Base-by-base conservation (phyloP, 2,888 invertebrate species). In the Cecidostiba fungosa region DNA sequence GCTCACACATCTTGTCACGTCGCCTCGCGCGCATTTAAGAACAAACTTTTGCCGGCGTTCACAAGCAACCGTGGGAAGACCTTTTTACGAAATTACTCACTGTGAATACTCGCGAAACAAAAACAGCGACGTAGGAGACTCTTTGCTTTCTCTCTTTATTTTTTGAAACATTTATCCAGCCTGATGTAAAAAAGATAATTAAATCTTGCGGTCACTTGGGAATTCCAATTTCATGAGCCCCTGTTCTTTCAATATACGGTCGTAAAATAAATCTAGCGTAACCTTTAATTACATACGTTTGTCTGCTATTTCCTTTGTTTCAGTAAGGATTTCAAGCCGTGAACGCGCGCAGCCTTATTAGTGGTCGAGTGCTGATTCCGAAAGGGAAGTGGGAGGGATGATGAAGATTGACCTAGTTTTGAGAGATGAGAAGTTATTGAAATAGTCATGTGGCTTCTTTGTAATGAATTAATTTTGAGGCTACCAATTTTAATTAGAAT, bases 391-490 rank as follows among this genome's bases (percentile, higher is more conserved):
- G n/a, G 6, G n/a, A 59, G 8, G 14, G 26, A 66, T 66, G 26
- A 66, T 29, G 29, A 66, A 66, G 29, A 29, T 66, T 66, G 29
- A 66, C 66, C 66, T 14, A 66, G 14, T 66, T 66, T 29, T 66
- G 62, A 66, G 14, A 29, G 26, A 26, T 5, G 16, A 19, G 14
- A 66, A 12, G 29, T 66, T 29, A 66, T 66, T 29, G 14, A 14
- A 66, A 26, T 29, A 1, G 59, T 59, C 59, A 29, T 66, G n/a
- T 12, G 12, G 12, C 26, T 66, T 66, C 62, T n/a, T 66, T 29
- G 14, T 59, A 59, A 23, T 59, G 66, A 66, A 29, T 29, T 66
- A 14, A 29, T 26, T 66, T 66, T 66, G 26, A 66, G 66, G n/a
- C 12, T 29, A 3, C 12, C 0, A 1, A 66, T 26, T 66, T 66